These are phyloP conservation scores for Euura lappo DNA, from an alignment of 1,140 invertebrate genomes.

Conservation along the genomic window DNA sequence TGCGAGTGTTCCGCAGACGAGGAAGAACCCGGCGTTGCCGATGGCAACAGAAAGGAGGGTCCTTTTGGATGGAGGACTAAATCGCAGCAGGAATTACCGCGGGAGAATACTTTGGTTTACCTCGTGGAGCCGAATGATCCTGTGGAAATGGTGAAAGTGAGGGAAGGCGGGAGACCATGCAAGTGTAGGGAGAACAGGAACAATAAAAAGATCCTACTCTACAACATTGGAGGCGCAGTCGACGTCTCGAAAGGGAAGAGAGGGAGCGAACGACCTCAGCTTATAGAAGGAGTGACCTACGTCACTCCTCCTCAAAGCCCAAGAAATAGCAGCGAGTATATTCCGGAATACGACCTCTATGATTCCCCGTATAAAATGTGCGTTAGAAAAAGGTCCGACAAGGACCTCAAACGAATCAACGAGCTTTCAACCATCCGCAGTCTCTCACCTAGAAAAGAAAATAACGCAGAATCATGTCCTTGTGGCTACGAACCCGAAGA, in stretches of 20 bases:
- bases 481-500: not conserved
- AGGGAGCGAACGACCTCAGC: constrained; percentile 9
- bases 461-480: not conserved
- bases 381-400: constrained; percentile 13
- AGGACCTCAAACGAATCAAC: constrained; percentile 23
- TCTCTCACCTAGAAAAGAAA: constrained; percentile 8
- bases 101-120: constrained; percentile 39
- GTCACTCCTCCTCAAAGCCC: constrained; percentile 41
- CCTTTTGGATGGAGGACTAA: constrained; percentile 37
- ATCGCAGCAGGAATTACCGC: constrained; percentile 36
- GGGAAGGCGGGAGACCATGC: constrained; percentile 38
- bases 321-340: constrained; percentile 44
- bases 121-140: constrained; percentile 35
- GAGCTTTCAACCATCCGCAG: constrained; percentile 16
- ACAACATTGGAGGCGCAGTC: constrained; percentile 29
- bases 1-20: not conserved
- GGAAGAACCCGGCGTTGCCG: not conserved
- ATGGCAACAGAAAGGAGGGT: constrained; percentile 19
- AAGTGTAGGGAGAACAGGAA: constrained; percentile 43
- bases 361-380: constrained; percentile 37
- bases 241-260: constrained; percentile 15
- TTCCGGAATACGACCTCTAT: constrained; percentile 47
- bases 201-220: constrained; percentile 38
- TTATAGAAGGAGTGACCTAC: constrained; percentile 40
- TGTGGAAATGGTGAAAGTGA: constrained; percentile 30